Evolutionary conservation across 2,797 vertebrate species (phyloP), one percentile per base, ranked within the genome.

Genomic region (Parauchenoglanis ngamensis): DNA sequence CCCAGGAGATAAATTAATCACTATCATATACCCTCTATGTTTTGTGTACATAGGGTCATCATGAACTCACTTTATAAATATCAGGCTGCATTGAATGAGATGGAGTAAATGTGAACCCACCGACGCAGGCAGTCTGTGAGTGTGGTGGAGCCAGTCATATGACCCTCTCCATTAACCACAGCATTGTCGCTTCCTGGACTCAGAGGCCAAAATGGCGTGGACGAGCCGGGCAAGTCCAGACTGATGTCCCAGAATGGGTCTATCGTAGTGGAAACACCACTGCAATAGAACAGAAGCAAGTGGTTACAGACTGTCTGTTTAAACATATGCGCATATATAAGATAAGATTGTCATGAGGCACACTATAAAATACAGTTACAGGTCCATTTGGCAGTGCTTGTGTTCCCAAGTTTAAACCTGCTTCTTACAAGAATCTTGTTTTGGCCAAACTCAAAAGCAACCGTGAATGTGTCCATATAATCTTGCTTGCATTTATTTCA

Each of bases 221-320:
- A 99, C 3, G 98, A 99, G 91, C 98, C 98, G 0, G 98, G 98
- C 90, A 99, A 94, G 93, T 99, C 98, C 94, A 99, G 94, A 91
- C 98, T 99, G 95, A 99, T 99, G 94, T 99, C 98, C 98, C 98
- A 99, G 92, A 99, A 99, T 0, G 98, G 98, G 92, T 99, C 98
- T 96, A 99, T 99, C 73, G 98, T 99, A 17, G 98, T 99, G 88
- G 98, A 99, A 93, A 99, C 98, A 15, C 98, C 98, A 46, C 98
- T 99, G 54, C 3, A 86, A 35, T 28, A 46, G 5, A 57, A 84
- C 19, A 70, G 35, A 88, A 35, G 31, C 15, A 28, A 54, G 49
- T 28, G 28, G 6, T 79, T 56, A 79, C 12, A 67, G 31, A 57
- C 21, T 21, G 19, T 40, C 4, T 57, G 28, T 57, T 77, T 8